Evolutionary conservation across 2,113 vertebrate species (phyloP), one percentile per base, ranked within the genome.

Genomic region (Alethe castanea): DNA sequence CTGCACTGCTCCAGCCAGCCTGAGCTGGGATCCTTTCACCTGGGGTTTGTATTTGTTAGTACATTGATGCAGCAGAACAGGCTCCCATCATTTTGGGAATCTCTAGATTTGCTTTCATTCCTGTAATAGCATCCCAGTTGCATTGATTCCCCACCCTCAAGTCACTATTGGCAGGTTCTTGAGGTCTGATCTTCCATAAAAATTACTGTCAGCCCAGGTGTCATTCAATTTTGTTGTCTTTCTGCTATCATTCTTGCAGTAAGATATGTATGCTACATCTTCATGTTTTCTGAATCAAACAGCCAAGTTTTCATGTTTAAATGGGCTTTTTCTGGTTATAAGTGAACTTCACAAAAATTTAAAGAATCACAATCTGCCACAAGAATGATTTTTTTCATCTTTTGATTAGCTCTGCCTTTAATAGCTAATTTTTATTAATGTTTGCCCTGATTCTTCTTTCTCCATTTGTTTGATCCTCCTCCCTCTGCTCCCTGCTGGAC

Each of bases 1-100:
- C 3, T 10, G 10, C 4, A 3, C 7, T 48, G 14, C 25, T 29
- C 4, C 15, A 38, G 44, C 19, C 5, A 76, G 36, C 3, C 5
- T 59, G 11, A 28, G 24, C 40, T 7, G 17, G 26, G 44, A 18
- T 7, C 8, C 16, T 88, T 72, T 73, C 36, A 47, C 11, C 5
- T 56, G 19, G 9, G 53, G 7, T 33, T 72, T 69, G 38, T n/a
- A 8, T 62, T 38, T 86, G 7, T 59, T 16, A 29, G 33, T 18
- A 42, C 12, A 10, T 1, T 38, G n/a, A 33, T 44, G 42, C 18
- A 71, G 42, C 13, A 64, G 29, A 79, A 52, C 15, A 29, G 22
- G 8, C 9, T 15, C 28, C 3, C 11, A 11, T 36, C 78, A 40
- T 19, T 53, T 59, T 45, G 31, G 19, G 15, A 14, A 59, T 59